A percentile compares a stretch with the other conserved stretches of the same genome.
Evolutionary conservation across 2,113 vertebrate species (phyloP).

Genomic region (Varanus salvator): DNA sequence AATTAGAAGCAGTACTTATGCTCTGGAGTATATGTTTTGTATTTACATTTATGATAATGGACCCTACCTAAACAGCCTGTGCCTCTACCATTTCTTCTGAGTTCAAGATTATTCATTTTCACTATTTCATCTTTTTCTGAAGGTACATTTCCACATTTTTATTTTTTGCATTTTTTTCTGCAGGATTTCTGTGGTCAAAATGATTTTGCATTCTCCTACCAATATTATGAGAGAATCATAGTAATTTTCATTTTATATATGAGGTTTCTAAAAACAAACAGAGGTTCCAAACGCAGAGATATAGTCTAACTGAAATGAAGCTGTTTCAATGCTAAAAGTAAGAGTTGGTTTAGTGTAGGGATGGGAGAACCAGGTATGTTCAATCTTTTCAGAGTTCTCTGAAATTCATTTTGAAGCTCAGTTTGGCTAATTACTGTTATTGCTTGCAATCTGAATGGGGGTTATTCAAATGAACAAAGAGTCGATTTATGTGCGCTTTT

Average conservation of each 20-base stretch:
- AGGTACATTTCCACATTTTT: not conserved
- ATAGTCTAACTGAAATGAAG: not conserved
- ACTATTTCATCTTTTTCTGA: conserved; percentile 14
- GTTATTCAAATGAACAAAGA: too few species aligned
- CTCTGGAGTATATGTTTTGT: conserved; percentile 11
- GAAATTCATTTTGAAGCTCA: too few species aligned
- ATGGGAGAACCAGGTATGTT: too few species aligned
- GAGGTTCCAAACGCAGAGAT: not conserved
- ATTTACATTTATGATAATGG: conserved; percentile 29
- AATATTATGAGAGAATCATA: not conserved
- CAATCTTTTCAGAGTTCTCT: too few species aligned
- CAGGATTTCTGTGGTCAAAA: not conserved
- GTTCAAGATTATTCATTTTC: conserved; percentile 4
- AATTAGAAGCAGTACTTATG: conserved; percentile 24
- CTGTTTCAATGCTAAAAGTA: not conserved
- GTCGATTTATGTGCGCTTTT: too few species aligned
- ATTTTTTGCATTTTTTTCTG: not conserved
- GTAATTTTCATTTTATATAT: not conserved
- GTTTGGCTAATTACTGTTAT: too few species aligned
- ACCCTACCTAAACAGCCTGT: conserved; percentile 1
- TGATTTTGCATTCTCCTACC: not conserved
- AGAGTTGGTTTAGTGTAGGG: not conserved
- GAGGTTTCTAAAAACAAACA: not conserved
- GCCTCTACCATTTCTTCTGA: not conserved
- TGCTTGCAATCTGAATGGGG: too few species aligned